phyloP scores from a whole-genome alignment of 2,888 invertebrate genomes.

The Eumacrocentrus americanus region DNA sequence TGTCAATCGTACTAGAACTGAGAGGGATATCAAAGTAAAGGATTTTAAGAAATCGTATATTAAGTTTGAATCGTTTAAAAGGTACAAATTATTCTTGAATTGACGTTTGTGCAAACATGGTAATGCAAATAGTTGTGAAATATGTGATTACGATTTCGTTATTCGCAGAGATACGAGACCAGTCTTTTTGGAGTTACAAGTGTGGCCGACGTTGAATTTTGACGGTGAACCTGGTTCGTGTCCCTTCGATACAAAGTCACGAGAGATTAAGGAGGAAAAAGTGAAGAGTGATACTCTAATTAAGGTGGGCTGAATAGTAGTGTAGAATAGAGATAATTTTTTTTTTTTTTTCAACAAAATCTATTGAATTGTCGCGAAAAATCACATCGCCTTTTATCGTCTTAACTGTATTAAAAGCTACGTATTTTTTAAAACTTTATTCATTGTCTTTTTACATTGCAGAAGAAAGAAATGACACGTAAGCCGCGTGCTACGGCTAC shows the following conservation, averaged over 20 bases:
- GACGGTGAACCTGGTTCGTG: constrained; percentile 59
- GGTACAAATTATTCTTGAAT: constrained; percentile 60
- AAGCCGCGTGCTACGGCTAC: constrained; percentile 58
- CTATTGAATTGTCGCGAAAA: too few species aligned
- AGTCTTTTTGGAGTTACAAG: constrained; percentile 69
- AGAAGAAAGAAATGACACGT: constrained; percentile 62
- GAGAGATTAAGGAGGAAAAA: constrained; percentile 49
- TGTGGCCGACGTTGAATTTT: constrained; percentile 68
- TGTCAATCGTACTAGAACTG: constrained; percentile 41
- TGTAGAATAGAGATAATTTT: too few species aligned
- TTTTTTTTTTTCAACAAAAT: too few species aligned
- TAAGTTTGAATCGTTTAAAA: constrained; percentile 75
- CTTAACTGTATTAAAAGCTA: too few species aligned
- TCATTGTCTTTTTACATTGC: constrained; percentile 10
- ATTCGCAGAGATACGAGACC: constrained; percentile 65
- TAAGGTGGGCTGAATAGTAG: too few species aligned
- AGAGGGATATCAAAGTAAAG: constrained; percentile 63
- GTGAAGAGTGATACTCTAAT: constrained; percentile 50
- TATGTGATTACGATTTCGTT: background rate
- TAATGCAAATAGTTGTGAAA: background rate
- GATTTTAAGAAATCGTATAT: constrained; percentile 72
- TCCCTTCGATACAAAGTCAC: constrained; percentile 55
- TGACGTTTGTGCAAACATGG: background rate
- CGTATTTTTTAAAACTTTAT: too few species aligned
- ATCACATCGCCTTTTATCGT: too few species aligned